These are phyloP conservation scores for Masticophis lateralis DNA, from an alignment of 2,797 vertebrate species.

Conservation along the genomic window DNA sequence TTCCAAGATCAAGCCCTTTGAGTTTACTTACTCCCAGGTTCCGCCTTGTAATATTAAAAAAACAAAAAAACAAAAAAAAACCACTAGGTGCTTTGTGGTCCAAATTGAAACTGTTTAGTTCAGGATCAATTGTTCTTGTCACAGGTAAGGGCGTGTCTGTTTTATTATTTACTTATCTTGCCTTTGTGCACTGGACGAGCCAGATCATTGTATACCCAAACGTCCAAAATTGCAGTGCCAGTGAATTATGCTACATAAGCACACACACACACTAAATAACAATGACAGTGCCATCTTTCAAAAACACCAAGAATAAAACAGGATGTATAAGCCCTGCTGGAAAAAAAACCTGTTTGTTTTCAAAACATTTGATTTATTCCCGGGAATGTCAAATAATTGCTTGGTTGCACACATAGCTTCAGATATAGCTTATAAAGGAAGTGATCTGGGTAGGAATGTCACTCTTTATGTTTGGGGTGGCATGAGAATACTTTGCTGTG, in stretches of 20 bases:
- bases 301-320: background rate
- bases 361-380: background rate
- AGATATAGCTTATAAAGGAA: background rate
- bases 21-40: background rate
- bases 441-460: background rate
- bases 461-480: background rate
- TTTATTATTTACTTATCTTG: background rate
- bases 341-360: background rate
- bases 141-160: background rate
- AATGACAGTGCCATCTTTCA: background rate
- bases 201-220: background rate
- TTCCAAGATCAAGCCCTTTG: background rate
- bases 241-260: background rate
- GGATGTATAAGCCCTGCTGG: background rate
- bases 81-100: background rate
- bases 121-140: background rate
- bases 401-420: background rate
- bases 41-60: background rate
- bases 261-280: too few species aligned
- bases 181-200: background rate
- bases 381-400: background rate
- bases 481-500: background rate
- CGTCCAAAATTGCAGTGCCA: background rate
- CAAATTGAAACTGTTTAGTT: background rate
- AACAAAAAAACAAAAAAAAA: too few species aligned